phyloP scores from a whole-genome alignment of 2,888 invertebrate species.

The Pantelozetes paolii region DNA sequence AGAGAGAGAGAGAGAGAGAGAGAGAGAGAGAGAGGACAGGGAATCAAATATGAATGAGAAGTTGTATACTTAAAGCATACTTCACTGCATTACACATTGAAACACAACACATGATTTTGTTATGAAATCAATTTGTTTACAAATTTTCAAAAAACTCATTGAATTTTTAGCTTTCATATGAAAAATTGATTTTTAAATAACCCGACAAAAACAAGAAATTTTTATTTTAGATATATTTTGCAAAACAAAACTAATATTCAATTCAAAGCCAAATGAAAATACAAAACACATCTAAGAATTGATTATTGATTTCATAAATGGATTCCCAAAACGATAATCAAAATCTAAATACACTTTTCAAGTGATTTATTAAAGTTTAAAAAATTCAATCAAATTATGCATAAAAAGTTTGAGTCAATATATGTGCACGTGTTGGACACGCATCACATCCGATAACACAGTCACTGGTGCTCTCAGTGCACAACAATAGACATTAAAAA shows the following conservation, averaged over 20 bases:
- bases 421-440: constrained; percentile 29
- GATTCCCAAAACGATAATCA: constrained; percentile 9
- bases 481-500: neutral
- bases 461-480: neutral
- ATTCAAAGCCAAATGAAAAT: neutral
- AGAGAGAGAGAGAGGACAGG: no score
- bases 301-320: neutral
- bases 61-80: neutral
- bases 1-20: no score
- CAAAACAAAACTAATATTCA: neutral
- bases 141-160: neutral
- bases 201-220: no score
- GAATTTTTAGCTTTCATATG: neutral
- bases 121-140: constrained; percentile 16
- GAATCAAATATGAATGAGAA: neutral
- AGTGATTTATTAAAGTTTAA: constrained; percentile 21
- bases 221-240: neutral
- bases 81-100: constrained; percentile 18
- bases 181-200: neutral
- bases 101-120: neutral
- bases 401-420: constrained; percentile 22
- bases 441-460: constrained; percentile 13
- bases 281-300: neutral
- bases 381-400: constrained; percentile 15
- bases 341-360: neutral